phyloP scores from a whole-genome alignment of 2,888 invertebrate species.

The Orthosia incerta region DNA sequence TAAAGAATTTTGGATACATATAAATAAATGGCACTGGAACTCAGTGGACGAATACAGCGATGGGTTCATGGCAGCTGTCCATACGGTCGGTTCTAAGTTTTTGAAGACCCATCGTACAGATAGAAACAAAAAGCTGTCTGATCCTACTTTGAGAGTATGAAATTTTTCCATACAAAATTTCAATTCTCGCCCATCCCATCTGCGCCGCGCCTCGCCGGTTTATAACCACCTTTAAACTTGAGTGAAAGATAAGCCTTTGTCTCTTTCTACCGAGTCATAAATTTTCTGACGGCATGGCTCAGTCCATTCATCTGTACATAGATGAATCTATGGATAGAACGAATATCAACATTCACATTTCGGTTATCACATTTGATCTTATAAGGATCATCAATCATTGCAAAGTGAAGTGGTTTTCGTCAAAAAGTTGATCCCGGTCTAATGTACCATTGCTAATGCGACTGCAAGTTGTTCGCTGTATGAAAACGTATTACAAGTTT shows the following conservation, averaged over 20 bases:
- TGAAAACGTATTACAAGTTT: slow-evolving; percentile 55
- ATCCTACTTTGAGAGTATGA: no score
- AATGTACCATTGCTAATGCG: slow-evolving; percentile 73
- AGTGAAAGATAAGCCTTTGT: background rate
- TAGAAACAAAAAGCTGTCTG: no score
- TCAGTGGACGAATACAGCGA: no score
- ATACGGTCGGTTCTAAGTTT: no score
- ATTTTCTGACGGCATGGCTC: background rate
- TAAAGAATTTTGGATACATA: no score
- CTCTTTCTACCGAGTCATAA: background rate
- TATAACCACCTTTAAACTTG: no score
- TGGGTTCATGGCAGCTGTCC: no score
- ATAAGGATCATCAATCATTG: slow-evolving; percentile 67
- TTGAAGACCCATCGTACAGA: no score
- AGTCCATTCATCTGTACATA: background rate
- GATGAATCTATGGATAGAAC: slow-evolving; percentile 1
- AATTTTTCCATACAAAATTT: no score
- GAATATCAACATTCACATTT: slow-evolving; percentile 60
- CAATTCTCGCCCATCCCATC: no score
- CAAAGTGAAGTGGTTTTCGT: slow-evolving; percentile 62
- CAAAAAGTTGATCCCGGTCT: slow-evolving; percentile 68
- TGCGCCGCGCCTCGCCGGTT: no score
- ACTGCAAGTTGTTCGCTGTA: slow-evolving; percentile 41
- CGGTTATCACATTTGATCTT: slow-evolving; percentile 60
- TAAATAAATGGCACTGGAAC: no score